Evolutionary conservation across 2,888 invertebrate genomes (phyloP).

Genomic region (Nipponacmea schrenckii): DNA sequence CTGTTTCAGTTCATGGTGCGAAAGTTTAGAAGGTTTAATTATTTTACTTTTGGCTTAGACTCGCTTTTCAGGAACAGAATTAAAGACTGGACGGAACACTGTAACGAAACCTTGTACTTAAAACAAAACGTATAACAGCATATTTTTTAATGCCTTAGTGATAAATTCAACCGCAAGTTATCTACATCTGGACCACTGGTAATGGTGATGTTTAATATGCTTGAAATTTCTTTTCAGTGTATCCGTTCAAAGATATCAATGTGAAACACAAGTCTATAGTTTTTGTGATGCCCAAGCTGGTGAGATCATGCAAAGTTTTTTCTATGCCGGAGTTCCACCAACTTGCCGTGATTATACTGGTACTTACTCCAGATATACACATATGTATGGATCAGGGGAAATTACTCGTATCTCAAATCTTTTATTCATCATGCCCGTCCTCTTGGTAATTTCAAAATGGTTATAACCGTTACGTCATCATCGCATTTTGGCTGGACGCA

Average conservation of each 20-base stretch:
- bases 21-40: not conserved
- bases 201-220: too few species aligned
- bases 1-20: not conserved
- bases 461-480: not conserved
- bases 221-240: constrained; percentile 6
- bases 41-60: not conserved
- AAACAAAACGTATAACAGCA: not conserved
- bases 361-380: constrained; percentile 30
- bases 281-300: constrained; percentile 30
- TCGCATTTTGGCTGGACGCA: too few species aligned
- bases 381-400: constrained; percentile 18
- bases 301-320: constrained; percentile 37
- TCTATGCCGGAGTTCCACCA: constrained; percentile 31
- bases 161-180: not conserved
- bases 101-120: not conserved
- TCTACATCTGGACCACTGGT: too few species aligned
- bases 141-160: not conserved
- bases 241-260: constrained; percentile 28
- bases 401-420: constrained; percentile 11
- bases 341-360: constrained; percentile 28
- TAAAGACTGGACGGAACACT: too few species aligned
- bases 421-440: not conserved
- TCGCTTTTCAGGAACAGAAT: not conserved
- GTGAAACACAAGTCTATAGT: constrained; percentile 36
- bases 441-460: not conserved